phyloP scores from a whole-genome alignment of 2,113 vertebrate genomes.

The Dasyurus viverrinus region DNA sequence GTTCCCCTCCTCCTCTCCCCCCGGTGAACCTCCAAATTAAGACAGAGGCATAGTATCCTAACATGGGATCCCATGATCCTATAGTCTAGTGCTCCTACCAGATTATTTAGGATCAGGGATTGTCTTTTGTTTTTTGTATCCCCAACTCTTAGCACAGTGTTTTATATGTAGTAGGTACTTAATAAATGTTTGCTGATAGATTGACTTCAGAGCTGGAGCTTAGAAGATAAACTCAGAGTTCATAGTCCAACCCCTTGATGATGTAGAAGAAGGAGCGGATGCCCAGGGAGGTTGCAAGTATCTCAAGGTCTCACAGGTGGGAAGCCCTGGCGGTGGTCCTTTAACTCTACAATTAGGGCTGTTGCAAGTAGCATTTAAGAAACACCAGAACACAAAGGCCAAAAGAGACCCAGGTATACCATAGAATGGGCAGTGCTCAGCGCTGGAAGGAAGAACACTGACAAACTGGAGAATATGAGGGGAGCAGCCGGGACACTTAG shows the following conservation, averaged over 20 bases:
- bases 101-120: not conserved
- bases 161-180: not conserved
- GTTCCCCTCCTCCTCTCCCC: too few relatives aligned
- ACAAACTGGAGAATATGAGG: too few relatives aligned
- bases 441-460: too few relatives aligned
- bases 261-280: not conserved
- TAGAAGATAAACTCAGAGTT: not conserved
- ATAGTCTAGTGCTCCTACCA: not conserved
- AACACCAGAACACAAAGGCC: not conserved
- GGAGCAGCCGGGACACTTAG: too few relatives aligned
- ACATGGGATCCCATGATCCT: not conserved
- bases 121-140: not conserved
- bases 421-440: too few relatives aligned
- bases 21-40: too few relatives aligned
- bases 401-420: not conserved
- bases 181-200: not conserved
- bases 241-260: not conserved
- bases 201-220: not conserved
- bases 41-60: not conserved
- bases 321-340: not conserved
- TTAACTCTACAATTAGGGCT: not conserved
- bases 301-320: not conserved
- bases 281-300: not conserved
- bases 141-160: not conserved
- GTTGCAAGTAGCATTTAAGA: not conserved